A percentile compares a stretch with the other conserved stretches of the same genome.
Conservation (phyloP, 2,888 invertebrate species). For the Eueremaeus valkanovi region DNA sequence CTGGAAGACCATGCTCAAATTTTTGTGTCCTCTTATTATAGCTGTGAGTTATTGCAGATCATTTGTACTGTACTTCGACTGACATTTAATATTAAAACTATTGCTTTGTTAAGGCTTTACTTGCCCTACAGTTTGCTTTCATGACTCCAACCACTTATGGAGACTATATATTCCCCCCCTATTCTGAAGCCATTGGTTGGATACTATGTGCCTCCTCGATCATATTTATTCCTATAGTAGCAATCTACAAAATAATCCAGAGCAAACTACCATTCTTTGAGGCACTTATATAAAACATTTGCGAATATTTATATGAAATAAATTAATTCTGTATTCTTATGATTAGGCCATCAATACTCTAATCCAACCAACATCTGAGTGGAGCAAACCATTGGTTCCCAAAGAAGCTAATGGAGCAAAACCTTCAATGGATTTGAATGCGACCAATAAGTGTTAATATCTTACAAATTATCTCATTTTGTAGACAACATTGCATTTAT, state of each 20-base stretch:
- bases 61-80: too few species aligned
- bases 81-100: too few species aligned
- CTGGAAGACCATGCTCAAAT: conserved; percentile 70
- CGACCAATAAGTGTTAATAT: too few species aligned
- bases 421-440: too few species aligned
- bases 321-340: too few species aligned
- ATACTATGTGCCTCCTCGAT: conserved; percentile 7
- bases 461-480: too few species aligned
- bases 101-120: not conserved
- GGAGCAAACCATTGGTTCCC: too few species aligned
- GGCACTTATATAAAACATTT: not conserved
- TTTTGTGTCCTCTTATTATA: conserved; percentile 66
- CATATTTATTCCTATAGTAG: conserved; percentile 27
- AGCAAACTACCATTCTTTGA: not conserved
- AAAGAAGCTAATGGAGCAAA: too few species aligned
- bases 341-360: too few species aligned
- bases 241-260: not conserved
- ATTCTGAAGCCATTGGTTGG: conserved; percentile 34
- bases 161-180: conserved; percentile 29
- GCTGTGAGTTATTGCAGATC: conserved; percentile 58
- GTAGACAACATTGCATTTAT: too few species aligned
- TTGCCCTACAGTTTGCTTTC: not conserved
- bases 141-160: conserved; percentile 7
- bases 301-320: not conserved
- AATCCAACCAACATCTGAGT: too few species aligned